phyloP scores from a whole-genome alignment of 2,113 vertebrate species.

The Coturnix japonica region DNA sequence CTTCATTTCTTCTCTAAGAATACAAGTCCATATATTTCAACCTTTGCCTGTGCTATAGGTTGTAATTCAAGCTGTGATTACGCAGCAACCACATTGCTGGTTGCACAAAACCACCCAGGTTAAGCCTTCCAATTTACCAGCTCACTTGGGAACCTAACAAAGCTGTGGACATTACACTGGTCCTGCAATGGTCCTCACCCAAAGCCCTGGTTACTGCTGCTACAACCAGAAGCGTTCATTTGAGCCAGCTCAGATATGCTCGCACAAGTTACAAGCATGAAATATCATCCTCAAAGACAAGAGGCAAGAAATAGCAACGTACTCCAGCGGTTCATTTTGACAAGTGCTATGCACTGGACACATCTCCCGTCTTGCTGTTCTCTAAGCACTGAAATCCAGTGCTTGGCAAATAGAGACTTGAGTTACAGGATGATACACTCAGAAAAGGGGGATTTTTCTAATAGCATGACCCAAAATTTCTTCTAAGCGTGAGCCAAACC shows the following conservation, averaged over 20 bases:
- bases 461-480: not conserved
- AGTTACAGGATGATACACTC: accelerated
- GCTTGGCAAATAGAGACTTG: accelerated
- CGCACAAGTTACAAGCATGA: not conserved
- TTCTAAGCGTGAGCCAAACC: not conserved
- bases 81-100: not conserved
- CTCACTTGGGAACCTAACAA: not conserved
- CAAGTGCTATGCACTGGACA: not conserved
- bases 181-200: not conserved
- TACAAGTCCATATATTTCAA: not conserved
- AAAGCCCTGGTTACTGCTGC: not conserved
- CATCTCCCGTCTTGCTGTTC: not conserved
- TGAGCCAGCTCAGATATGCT: not conserved
- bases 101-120: not conserved
- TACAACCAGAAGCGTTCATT: not conserved
- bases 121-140: not conserved
- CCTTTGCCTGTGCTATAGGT: not conserved
- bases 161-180: not conserved
- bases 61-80: not conserved
- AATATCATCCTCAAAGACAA: not conserved
- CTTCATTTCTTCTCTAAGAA: not conserved
- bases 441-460: not conserved
- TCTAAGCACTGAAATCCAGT: not conserved
- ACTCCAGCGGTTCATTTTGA: not conserved
- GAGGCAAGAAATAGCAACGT: not conserved